Conservation (phyloP, 2,888 invertebrate genomes). For the Cheilosia variabilis region DNA sequence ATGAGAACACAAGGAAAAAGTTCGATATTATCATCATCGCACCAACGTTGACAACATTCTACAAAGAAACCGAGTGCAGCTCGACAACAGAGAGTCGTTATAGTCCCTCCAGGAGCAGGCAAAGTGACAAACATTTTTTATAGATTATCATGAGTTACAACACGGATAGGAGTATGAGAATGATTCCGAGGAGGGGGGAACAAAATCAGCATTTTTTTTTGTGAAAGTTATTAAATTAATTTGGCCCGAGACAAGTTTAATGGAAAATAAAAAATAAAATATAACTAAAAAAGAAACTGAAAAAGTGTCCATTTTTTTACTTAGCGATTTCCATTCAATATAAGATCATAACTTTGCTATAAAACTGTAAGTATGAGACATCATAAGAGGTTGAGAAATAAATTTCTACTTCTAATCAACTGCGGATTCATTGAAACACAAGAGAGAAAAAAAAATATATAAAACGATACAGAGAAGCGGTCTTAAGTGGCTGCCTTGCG, state of each 20-base stretch:
- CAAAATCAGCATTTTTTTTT: not conserved
- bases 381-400: too few relatives aligned
- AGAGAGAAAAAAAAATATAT: too few relatives aligned
- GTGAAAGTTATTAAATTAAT: not conserved
- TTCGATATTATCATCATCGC: conserved; percentile 57
- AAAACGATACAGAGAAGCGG: too few relatives aligned
- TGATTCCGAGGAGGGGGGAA: not conserved
- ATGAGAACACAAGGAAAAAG: conserved; percentile 3
- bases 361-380: too few relatives aligned
- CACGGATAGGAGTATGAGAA: not conserved
- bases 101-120: conserved; percentile 14
- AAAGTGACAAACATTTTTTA: conserved; percentile 60
- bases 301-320: too few relatives aligned
- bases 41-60: conserved; percentile 51
- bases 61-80: conserved; percentile 27
- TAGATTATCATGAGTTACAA: conserved; percentile 31
- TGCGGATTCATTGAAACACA: too few relatives aligned
- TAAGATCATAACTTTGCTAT: too few relatives aligned
- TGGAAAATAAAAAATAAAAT: not conserved
- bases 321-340: too few relatives aligned
- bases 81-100: conserved; percentile 4
- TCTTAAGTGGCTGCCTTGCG: too few relatives aligned
- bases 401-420: too few relatives aligned
- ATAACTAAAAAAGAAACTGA: too few relatives aligned
- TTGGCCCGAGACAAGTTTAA: not conserved